Evolutionary conservation across 2,113 vertebrate species (phyloP).

Genomic region (Neolamprologus tretocephalus): DNA sequence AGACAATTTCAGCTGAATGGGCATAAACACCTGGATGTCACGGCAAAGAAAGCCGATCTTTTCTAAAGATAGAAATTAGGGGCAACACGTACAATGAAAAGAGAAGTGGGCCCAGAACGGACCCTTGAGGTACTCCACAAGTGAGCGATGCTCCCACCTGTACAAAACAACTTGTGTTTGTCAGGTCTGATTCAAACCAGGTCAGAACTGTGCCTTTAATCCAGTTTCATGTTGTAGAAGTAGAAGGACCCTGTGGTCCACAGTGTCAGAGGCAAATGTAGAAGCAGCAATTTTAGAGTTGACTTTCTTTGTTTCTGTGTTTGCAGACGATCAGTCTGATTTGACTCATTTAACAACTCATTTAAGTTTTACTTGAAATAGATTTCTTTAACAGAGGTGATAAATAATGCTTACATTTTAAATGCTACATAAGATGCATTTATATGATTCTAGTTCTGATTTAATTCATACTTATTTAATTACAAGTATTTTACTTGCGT

Average conservation of each 20-base stretch:
- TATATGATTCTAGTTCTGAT: neutral
- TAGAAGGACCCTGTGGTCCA: neutral
- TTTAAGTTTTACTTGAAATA: neutral
- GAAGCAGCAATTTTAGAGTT: fast-evolving
- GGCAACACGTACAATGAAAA: neutral
- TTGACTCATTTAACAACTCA: neutral
- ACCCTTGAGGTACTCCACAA: neutral
- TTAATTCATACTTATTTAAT: fast-evolving
- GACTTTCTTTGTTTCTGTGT: neutral
- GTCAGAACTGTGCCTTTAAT: fast-evolving
- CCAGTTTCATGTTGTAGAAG: fast-evolving
- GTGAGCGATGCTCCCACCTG: neutral
- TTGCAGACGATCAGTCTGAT: fast-evolving
- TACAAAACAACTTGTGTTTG: neutral
- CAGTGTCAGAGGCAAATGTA: neutral
- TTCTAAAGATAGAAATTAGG: neutral
- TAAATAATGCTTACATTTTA: fast-evolving
- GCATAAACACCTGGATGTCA: neutral
- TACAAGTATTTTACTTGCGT: neutral
- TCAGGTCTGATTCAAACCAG: fast-evolving
- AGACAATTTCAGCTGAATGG: fast-evolving
- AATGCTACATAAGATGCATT: fast-evolving
- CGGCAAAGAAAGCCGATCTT: fast-evolving
- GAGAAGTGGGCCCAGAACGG: neutral
- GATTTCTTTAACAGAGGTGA: neutral